Percentiles rank a stretch among this genome's conserved stretches.
Conservation (phyloP, 2,113 vertebrate species). For the Petrocephalus zakoni region DNA sequence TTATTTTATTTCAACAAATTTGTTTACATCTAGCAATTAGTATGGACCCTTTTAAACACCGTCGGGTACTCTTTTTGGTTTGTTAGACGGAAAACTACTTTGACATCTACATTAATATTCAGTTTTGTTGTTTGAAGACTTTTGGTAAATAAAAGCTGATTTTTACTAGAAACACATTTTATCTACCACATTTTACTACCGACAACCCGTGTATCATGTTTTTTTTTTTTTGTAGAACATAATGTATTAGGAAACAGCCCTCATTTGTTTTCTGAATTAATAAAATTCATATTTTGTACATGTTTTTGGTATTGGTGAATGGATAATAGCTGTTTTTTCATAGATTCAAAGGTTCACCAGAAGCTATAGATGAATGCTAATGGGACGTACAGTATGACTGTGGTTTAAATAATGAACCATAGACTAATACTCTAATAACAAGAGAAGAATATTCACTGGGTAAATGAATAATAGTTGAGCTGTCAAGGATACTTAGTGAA, state of each 20-base stretch:
- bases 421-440: neutral
- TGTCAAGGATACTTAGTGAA: neutral
- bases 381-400: neutral
- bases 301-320: neutral
- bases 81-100: neutral
- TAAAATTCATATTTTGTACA: neutral
- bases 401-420: neutral
- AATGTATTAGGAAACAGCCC: neutral
- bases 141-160: neutral
- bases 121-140: neutral
- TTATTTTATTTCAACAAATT: neutral
- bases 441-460: neutral
- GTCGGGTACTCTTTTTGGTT: neutral
- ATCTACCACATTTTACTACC: neutral
- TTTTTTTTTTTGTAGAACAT: neutral
- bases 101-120: neutral
- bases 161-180: neutral
- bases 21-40: conserved; percentile 1
- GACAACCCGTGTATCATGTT: neutral
- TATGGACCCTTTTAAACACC: neutral
- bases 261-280: neutral
- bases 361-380: neutral
- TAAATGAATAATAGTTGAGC: neutral
- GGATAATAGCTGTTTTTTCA: neutral
- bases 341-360: neutral